Base-by-base conservation (phyloP, 2,113 vertebrate species). In the Vidua chalybeata region DNA sequence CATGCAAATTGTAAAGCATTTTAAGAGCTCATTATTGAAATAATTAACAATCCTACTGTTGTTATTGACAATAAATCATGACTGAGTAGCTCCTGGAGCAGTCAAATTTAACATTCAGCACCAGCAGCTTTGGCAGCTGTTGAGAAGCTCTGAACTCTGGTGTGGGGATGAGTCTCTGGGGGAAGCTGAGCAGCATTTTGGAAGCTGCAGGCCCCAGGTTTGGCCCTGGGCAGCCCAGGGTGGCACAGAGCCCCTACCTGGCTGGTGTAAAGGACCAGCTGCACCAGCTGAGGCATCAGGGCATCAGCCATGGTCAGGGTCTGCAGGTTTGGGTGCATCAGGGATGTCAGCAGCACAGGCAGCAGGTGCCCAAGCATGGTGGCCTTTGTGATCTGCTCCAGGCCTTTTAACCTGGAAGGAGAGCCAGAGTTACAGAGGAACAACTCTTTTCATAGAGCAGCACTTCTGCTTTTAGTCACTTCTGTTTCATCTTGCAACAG, bases 291-390 rank as follows among this genome's bases (percentile, higher is more conserved):
- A 72, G 99, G 99, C 99, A 99, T 99, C 93, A 99, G 98, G 24
- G 99, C 99, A 43, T 99, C 99, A 21, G 99, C 99, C 78, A 99
- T 98, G 26, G 97, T 99, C 56, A 99, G 97, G 16, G 99, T 99
- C 95, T 99, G 99, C 69, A 99, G 97, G 94, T 99, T 99, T 19
- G 99, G 99, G 94, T 99, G 99, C 99, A 99, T 99, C 97, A 99
- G 97, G 64, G 99, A 99, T 6, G 99, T 99, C 94, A 99, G 98
- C 27, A 99, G 97, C 75, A 99, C 99, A 0, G 99, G 99, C 72
- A 99, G 98, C 93, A 99, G 98, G 93, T 99, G 99, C 46, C 99
- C 99, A 39, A 99, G 98, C 99, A 99, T 99, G 9, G 99, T 99
- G 37, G 99, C 99, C 96, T 99, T 99, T 15, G 99, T 99, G 69